Base-by-base conservation (phyloP, 2,113 vertebrate species). In the Gobius niger region DNA sequence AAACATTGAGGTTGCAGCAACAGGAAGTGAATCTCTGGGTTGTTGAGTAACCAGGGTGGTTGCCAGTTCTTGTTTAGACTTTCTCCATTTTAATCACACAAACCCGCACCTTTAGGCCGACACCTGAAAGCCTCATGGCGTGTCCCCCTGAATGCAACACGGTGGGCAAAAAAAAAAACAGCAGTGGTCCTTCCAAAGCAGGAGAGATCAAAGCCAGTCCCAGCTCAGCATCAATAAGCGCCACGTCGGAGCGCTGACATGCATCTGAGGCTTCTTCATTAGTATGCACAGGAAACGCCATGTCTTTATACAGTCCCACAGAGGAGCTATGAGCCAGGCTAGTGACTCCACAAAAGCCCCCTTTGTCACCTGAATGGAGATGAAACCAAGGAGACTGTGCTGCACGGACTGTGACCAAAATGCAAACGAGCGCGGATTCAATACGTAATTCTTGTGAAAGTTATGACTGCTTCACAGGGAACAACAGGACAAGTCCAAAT, bases 291-390 rank as follows among this genome's bases (percentile, higher is more conserved):
- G 70, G 54, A 80, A 72, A 73, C 18, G 40, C 75, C 56, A 24
- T 78, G 76, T 84, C 84, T 85, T 86, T 85, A 82, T 84, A 82
- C 71, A 82, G 70, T 79, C 63, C 68, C 71, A 50, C 12, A 50
- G 70, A 74, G 66, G 81, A 63, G 72, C 75, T 71, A 50, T 50
- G 75, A 76, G 82, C 85, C 81, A 83, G 82, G 50, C 81, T 73
- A 67, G 65, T 70, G 84, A 80, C 74, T 85, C 71, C 80, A 81
- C 63, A 88, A 90, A 63, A 90, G 83, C 68, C 81, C 68, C 54
- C 60, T 78, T 88, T 90, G 89, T 91, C 82, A 87, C 78, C 74
- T 85, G 18, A 88, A 89, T 85, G 68, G 84, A 91, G 83, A 80
- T 84, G 88, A 85, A 91, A 86, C 82, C 82, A 82, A 82, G 86